These are phyloP conservation scores for Drosophila barbarae DNA, from an alignment of 2,888 invertebrate genomes.

Conservation along the genomic window DNA sequence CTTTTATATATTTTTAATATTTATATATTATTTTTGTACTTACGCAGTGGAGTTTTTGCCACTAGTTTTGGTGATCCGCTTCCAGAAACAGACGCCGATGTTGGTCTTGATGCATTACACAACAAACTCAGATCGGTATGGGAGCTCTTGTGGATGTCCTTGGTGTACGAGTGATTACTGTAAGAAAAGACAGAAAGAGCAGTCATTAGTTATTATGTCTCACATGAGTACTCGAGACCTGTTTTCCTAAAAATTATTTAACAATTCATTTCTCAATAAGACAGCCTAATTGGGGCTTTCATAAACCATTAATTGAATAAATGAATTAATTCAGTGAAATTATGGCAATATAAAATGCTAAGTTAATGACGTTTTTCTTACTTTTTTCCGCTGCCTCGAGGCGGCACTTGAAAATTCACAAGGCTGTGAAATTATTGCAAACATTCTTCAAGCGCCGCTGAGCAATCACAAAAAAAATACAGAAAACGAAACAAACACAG, in stretches of 20 bases:
- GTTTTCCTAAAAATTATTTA: conserved; percentile 12
- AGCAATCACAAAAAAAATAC: conserved; percentile 44
- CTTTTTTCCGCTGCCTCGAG: conserved; percentile 9
- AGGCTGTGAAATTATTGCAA: conserved; percentile 54
- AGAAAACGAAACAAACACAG: conserved; percentile 10
- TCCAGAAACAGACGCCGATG: conserved; percentile 34
- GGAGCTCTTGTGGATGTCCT: conserved; percentile 85
- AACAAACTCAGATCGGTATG: conserved; percentile 85
- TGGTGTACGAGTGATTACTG: conserved; percentile 80
- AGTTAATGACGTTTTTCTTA: neutral
- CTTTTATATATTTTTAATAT: neutral
- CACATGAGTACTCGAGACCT: neutral
- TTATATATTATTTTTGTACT: conserved; percentile 59
- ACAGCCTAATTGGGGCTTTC: conserved; percentile 21
- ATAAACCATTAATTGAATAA: conserved; percentile 7
- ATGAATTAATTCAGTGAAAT: conserved; percentile 22
- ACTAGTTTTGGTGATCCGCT: conserved; percentile 76
- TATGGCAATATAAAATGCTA: conserved; percentile 3
- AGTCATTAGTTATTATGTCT: neutral
- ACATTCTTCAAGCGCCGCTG: conserved; percentile 47
- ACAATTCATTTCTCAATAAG: conserved; percentile 9
- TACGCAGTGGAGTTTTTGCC: conserved; percentile 81
- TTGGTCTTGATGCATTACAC: conserved; percentile 69
- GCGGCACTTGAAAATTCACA: conserved; percentile 41
- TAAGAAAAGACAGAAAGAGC: neutral